Percentiles rank a stretch among this genome's conserved stretches.
Conservation (phyloP, 2,113 vertebrate species). For the Heliornis fulica region DNA sequence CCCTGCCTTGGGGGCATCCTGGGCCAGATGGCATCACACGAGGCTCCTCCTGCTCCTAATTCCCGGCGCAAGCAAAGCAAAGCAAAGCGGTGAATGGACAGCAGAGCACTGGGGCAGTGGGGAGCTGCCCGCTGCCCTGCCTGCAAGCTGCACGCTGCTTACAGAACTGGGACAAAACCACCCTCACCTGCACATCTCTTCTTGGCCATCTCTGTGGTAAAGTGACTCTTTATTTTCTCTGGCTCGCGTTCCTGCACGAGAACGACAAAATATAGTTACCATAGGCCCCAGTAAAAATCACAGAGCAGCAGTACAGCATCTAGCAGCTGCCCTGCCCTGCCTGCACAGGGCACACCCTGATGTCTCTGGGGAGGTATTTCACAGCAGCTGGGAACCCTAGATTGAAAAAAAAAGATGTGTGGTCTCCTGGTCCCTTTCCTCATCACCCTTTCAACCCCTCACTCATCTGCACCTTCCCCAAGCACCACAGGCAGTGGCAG, state of each 20-base stretch:
- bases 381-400: neutral
- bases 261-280: neutral
- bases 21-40: rapidly evolving
- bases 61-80: neutral
- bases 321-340: neutral
- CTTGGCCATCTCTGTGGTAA: conserved; percentile 15
- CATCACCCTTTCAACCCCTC: neutral
- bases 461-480: neutral
- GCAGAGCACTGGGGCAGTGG: neutral
- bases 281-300: neutral
- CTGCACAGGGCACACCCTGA: neutral
- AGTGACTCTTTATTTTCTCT: neutral
- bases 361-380: neutral
- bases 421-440: neutral
- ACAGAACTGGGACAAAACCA: neutral
- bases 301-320: neutral
- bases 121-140: neutral
- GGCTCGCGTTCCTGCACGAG: neutral
- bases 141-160: neutral
- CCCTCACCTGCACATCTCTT: conserved; percentile 19
- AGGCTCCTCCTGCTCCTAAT: neutral
- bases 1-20: neutral
- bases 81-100: neutral
- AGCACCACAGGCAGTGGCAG: neutral
- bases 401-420: neutral